A percentile compares a stretch with the other conserved stretches of the same genome.
These are phyloP conservation scores for Anastrepha ludens DNA, from an alignment of 1,140 invertebrate species.

Conservation along the genomic window DNA sequence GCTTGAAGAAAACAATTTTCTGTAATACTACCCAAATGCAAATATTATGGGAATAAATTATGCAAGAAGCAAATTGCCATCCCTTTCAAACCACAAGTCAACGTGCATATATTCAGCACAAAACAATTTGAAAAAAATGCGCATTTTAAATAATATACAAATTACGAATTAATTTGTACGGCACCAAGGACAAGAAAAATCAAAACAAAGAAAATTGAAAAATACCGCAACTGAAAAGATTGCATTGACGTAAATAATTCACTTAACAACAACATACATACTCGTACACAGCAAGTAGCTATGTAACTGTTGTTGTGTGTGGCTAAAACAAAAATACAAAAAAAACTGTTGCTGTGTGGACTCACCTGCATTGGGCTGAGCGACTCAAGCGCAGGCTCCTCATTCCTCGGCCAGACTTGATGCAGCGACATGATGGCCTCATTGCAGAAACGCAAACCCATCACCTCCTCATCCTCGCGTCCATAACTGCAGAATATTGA, in stretches of 20 bases:
- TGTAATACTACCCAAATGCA: no score
- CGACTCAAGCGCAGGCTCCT: slow-evolving; percentile 75
- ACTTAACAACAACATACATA: no score
- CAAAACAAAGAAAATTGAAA: background rate
- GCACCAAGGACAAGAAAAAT: background rate
- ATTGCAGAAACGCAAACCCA: slow-evolving; percentile 94
- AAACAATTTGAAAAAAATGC: background rate
- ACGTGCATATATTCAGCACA: no score
- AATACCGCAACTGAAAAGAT: background rate
- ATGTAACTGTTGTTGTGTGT: background rate
- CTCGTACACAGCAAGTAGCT: no score
- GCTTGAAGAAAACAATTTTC: no score
- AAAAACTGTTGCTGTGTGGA: background rate
- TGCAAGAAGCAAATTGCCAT: no score
- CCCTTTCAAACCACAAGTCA: no score
- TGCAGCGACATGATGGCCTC: slow-evolving; percentile 90
- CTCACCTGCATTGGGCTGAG: slow-evolving; percentile 86
- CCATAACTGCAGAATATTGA: slow-evolving; percentile 80
- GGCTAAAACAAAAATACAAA: no score
- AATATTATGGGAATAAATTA: no score
- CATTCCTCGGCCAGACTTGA: slow-evolving; percentile 85
- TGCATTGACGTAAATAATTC: background rate
- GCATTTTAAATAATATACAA: slow-evolving; percentile 8
- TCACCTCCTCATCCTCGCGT: slow-evolving; percentile 93
- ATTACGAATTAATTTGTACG: background rate